Evolutionary conservation across 37 sponge, comb jelly and placozoan species (phyloP).

Genomic region (Ianthella basta): DNA sequence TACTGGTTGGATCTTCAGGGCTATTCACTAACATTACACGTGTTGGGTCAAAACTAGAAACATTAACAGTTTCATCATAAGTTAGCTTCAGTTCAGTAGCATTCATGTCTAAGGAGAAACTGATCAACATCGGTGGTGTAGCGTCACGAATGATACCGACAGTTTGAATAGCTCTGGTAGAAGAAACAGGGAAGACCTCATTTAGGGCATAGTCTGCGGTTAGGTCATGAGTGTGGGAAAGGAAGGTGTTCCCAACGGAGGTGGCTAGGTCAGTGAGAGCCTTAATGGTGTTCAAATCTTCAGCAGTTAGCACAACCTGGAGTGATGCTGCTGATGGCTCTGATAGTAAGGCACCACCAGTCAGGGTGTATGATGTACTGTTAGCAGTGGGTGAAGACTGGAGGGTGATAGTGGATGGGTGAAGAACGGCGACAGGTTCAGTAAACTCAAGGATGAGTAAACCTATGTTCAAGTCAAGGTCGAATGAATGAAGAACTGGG

Average conservation of each 20-base stretch:
- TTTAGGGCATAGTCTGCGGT: too few species aligned
- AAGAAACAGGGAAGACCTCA: too few species aligned
- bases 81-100: too few species aligned
- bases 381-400: conserved; percentile 40
- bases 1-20: neutral
- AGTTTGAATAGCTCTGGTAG: too few species aligned
- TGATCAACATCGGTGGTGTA: too few species aligned
- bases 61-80: conserved; percentile 84
- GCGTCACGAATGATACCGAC: too few species aligned
- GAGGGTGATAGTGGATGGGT: conserved; percentile 57
- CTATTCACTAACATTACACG: conserved; percentile 35
- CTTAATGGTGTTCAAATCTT: conserved; percentile 54
- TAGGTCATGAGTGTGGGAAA: too few species aligned
- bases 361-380: conserved; percentile 54
- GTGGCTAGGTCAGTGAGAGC: too few species aligned
- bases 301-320: conserved; percentile 31
- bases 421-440: conserved; percentile 68
- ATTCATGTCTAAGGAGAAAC: too few species aligned
- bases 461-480: conserved; percentile 62
- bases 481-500: conserved; percentile 48
- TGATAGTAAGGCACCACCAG: conserved; percentile 43
- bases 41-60: conserved; percentile 52
- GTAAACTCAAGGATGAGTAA: conserved; percentile 58
- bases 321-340: too few species aligned
- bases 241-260: too few species aligned